Evolutionary conservation across 2,113 vertebrate species (phyloP), one percentile per base, ranked within the genome.

Genomic region (Leptodactylus fuscus): DNA sequence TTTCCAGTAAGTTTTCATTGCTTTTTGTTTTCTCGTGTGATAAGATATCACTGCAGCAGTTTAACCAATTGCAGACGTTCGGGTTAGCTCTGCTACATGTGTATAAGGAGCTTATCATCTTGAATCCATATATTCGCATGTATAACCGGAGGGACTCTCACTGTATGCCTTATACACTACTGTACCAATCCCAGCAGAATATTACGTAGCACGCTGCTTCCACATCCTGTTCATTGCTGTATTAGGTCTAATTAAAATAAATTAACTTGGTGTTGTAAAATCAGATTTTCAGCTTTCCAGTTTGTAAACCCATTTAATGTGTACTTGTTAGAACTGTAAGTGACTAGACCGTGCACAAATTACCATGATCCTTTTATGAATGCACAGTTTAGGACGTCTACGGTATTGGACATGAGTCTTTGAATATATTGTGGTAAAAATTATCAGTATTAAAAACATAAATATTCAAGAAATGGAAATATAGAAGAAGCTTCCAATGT

Each of bases 231-330:
- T 18, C 5, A 85, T 85, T 82, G 83, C 2, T 87, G 85, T 76
- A 70, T 73, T 87, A 69, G 62, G 24, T 18, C 81, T 88, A 89
- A 91, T 89, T 83, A 86, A 80, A 91, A 46, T 83, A 58, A 89
- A 85, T 78, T 85, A 77, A 84, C 48, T 49, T 29, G 67, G 44
- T 53, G 46, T 58, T 55, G 27, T 32, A 78, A 55, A 78, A 78
- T 78, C 44, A n/a, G 75, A 49, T 78, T 78, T 76, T 78, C 75
- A 55, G 49, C 27, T 78, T 78, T 78, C 29, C 75, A 34, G 75
- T 78, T 22, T 55, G 75, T 78, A 78, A 55, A 55, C 5, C 75
- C 75, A 78, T 78, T 78, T 55, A 78, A 51, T 44, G n/a, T 51
- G 73, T 6, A 76, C 73, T 76, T 75, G 41, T 75, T 48, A 75